These are phyloP conservation scores for Luffia ferchaultella DNA, from an alignment of 2,888 invertebrate genomes.

Conservation along the genomic window DNA sequence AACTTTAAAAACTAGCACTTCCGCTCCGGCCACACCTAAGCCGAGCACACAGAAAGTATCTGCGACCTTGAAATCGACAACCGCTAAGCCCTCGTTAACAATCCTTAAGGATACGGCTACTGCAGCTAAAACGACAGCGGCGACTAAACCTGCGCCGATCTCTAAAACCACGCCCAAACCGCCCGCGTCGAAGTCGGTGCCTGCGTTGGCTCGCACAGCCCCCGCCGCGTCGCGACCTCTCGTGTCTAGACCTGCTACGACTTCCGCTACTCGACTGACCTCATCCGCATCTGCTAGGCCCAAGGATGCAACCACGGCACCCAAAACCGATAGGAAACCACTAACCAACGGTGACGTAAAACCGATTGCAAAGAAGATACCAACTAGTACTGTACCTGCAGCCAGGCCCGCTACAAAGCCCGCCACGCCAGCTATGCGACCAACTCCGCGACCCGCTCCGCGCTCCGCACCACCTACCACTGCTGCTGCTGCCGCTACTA, in stretches of 20 bases:
- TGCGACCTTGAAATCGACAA: conserved; percentile 16
- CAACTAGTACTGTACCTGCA: conserved; percentile 18
- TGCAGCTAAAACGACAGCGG: conserved; percentile 16
- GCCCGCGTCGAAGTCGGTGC: not conserved
- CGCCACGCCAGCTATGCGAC: conserved; percentile 18
- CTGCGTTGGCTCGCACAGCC: conserved; percentile 16
- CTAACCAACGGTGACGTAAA: conserved; percentile 65
- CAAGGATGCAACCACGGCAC: conserved; percentile 22
- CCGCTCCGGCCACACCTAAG: conserved; percentile 6
- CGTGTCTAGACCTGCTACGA: conserved; percentile 16
- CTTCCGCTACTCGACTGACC: conserved; percentile 15
- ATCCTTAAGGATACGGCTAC: conserved; percentile 19
- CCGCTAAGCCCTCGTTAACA: conserved; percentile 13
- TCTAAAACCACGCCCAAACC: conserved; percentile 20
- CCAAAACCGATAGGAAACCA: conserved; percentile 52
- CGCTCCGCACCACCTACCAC: conserved; percentile 14
- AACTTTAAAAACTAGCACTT: conserved; percentile 9
- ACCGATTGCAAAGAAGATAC: conserved; percentile 22
- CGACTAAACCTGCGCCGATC: too few relatives aligned
- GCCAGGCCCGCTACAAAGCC: conserved; percentile 22
- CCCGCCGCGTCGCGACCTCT: conserved; percentile 21
- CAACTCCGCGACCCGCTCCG: conserved; percentile 13
- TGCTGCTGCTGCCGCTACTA: conserved; percentile 15
- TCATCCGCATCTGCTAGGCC: conserved; percentile 23
- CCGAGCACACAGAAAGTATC: not conserved